Evolutionary conservation across 2,113 vertebrate genomes (phyloP).

Genomic region (Corythornis madagascariensis): DNA sequence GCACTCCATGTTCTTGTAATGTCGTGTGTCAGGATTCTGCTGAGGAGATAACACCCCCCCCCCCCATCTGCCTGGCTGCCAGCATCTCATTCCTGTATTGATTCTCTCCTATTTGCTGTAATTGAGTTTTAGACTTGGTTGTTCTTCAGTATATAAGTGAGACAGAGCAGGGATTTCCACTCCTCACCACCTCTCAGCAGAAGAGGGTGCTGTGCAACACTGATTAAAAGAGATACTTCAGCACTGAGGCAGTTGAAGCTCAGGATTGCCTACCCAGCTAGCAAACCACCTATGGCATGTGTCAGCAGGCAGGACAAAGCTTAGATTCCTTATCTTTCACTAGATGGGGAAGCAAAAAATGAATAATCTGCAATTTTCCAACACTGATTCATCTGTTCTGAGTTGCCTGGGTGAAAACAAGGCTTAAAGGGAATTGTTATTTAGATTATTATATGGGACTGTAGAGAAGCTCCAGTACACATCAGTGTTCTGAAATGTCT

Average conservation of each 20-base stretch:
- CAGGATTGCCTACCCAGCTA: background rate
- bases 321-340: background rate
- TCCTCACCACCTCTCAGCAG: conserved; percentile 21
- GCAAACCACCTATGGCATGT: background rate
- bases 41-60: background rate
- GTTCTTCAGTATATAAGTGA: conserved; percentile 37
- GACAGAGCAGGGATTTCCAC: conserved; percentile 7
- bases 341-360: background rate
- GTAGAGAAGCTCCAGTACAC: background rate
- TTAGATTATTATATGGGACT: background rate
- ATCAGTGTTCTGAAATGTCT: background rate
- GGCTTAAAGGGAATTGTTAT: background rate
- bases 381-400: background rate
- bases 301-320: background rate
- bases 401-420: background rate
- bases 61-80: background rate
- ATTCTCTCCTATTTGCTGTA: conserved; percentile 38
- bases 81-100: conserved; percentile 43
- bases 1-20: conserved; percentile 29
- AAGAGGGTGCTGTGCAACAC: conserved; percentile 47
- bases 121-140: conserved; percentile 52
- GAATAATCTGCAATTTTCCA: conserved; percentile 1
- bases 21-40: conserved; percentile 13
- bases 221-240: conserved; percentile 6
- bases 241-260: background rate